Conservation (phyloP, 2,888 invertebrate genomes). For the Epistrophe eligans region DNA sequence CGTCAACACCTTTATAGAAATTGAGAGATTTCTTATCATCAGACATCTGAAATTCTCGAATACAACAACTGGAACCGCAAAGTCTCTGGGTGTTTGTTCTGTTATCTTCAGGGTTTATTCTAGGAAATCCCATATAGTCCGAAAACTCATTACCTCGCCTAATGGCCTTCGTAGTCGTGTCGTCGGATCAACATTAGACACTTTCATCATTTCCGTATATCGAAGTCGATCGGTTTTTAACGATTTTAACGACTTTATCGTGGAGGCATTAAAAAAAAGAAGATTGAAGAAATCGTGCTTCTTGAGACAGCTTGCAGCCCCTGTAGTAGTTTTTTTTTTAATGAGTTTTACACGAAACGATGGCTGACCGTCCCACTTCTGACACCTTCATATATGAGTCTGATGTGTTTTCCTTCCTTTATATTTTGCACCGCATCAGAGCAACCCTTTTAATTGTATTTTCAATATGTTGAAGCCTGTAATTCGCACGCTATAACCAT, state of each 20-base stretch:
- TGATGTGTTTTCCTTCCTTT: neutral
- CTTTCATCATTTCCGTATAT: slow-evolving; percentile 71
- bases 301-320: slow-evolving; percentile 31
- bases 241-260: slow-evolving; percentile 54
- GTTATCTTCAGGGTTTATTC: slow-evolving; percentile 40
- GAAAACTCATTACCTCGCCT: slow-evolving; percentile 65
- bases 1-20: slow-evolving; percentile 55
- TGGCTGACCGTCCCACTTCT: slow-evolving; percentile 44
- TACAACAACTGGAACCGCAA: slow-evolving; percentile 44
- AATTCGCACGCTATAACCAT: slow-evolving; percentile 72
- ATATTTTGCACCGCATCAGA: neutral
- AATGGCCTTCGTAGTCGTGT: slow-evolving; percentile 39
- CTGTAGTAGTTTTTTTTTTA: neutral
- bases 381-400: slow-evolving; percentile 43
- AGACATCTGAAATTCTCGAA: slow-evolving; percentile 3
- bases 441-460: slow-evolving; percentile 63
- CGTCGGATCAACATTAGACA: slow-evolving; percentile 35
- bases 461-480: slow-evolving; percentile 67
- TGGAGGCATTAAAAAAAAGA: slow-evolving; percentile 9
- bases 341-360: slow-evolving; percentile 14
- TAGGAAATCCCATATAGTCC: slow-evolving; percentile 66
- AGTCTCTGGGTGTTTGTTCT: slow-evolving; percentile 2
- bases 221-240: slow-evolving; percentile 65
- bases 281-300: slow-evolving; percentile 14
- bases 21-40: slow-evolving; percentile 55